phyloP scores from a whole-genome alignment of 2,797 vertebrate genomes.

The Notamacropus eugenii region DNA sequence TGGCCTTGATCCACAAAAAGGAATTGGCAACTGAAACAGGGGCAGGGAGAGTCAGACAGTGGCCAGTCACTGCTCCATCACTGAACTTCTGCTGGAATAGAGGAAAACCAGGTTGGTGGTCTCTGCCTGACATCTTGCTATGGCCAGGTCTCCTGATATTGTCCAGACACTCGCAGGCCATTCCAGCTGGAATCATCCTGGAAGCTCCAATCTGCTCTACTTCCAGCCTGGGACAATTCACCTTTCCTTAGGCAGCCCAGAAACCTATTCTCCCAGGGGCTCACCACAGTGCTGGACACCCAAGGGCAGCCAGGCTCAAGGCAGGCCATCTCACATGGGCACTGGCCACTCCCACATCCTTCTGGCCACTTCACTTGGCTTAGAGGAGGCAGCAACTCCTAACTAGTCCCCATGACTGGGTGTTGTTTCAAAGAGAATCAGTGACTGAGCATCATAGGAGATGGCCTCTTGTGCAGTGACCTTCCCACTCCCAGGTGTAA shows the following conservation, averaged over 20 bases:
- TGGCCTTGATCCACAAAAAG: neutral
- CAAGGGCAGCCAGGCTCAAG: neutral
- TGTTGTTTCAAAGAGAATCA: neutral
- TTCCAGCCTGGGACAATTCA: neutral
- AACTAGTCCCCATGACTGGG: neutral
- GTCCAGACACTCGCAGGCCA: neutral
- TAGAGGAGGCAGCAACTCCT: neutral
- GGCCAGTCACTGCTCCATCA: neutral
- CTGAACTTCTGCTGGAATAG: neutral
- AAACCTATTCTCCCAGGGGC: neutral
- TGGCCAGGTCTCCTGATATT: neutral
- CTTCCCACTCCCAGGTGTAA: neutral
- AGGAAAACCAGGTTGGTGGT: neutral
- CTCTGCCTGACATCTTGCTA: too few relatives aligned
- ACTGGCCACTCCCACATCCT: neutral
- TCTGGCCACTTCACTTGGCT: neutral
- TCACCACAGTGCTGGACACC: neutral
- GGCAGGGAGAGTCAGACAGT: rapidly evolving
- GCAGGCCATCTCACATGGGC: neutral
- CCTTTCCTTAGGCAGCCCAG: neutral
- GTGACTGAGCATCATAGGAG: neutral
- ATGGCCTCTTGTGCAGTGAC: neutral
- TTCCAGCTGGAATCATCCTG: neutral
- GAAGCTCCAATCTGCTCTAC: neutral
- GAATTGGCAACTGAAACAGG: neutral